Base-by-base conservation (phyloP, 1,140 invertebrate genomes). In the Ditylenchus dipsaci region DNA sequence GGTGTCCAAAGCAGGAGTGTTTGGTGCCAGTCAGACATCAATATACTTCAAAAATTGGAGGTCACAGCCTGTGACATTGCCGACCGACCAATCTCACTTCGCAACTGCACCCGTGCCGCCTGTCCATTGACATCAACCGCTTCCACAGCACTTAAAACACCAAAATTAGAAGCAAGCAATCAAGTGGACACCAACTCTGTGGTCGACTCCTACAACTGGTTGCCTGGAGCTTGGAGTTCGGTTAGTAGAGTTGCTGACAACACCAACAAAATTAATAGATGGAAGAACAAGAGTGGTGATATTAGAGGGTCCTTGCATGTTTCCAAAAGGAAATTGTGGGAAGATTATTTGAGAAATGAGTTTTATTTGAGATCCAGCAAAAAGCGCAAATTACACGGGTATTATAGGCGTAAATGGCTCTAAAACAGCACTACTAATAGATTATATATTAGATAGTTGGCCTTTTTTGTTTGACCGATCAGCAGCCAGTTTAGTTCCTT, bases 1-100 rank as follows among this genome's bases (percentile, higher is more conserved):
- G 78, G 78, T 17, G 59, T 69, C 13, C 79, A 81, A 68, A 66
- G 65, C 29, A 73, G 79, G 8, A 64, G 58, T 17, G 70, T 81
- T 23, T 82, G 81, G 81, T 81, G 79, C 63, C 72, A 80, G 71
- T 71, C 76, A 23, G 75, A 67, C 9, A 57, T 67, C n/a, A 66
- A 74, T 43, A 26, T 33, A 19, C 49, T 69, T n/a, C 68, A 69
- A 29, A 47, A 60, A 30, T 23, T 79, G 11, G 63, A 68, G 15
- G 78, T 78, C 59, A 42, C 57, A 7, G 76, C 80, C 49, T 81
- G 79, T 49, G 66, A 38, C 21, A 56, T 63, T 23, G 8, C 38
- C 15, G 63, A 71, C 29, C 65, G 58, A 42, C 78, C 78, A 42
- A 61, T 59, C 7, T 61, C 71, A 17, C 61, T 58, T 13, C 53